Conservation (phyloP, 2,888 invertebrate species). For the Rotaria socialis region DNA sequence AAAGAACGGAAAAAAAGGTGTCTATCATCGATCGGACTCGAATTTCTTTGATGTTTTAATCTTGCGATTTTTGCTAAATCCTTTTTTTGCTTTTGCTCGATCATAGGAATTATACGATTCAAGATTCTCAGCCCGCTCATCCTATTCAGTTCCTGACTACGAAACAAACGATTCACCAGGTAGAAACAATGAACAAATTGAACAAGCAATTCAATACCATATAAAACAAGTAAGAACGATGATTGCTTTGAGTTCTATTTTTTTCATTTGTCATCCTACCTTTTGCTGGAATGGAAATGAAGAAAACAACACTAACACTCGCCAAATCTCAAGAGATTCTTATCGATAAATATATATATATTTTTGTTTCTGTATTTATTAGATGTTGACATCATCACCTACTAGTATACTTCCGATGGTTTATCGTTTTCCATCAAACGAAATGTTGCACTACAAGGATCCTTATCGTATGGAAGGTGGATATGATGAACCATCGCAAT, state of each 20-base stretch:
- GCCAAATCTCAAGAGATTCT: background rate
- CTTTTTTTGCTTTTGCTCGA: background rate
- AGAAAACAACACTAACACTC: background rate
- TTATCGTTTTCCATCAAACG: background rate
- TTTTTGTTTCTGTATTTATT: background rate
- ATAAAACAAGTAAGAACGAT: background rate
- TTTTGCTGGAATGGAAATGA: background rate
- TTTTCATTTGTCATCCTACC: background rate
- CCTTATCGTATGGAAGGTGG: constrained; percentile 5
- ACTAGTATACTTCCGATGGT: background rate
- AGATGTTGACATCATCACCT: constrained; percentile 11
- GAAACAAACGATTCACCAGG: background rate
- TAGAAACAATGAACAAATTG: background rate
- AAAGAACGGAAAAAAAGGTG: too few species aligned
- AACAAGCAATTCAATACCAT: background rate
- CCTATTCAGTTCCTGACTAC: constrained; percentile 1
- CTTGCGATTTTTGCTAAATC: too few species aligned
- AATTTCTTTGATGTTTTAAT: too few species aligned
- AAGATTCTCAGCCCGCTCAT: background rate
- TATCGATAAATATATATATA: background rate
- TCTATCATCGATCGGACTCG: too few species aligned
- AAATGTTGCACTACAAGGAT: background rate
- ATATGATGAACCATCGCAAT: constrained; percentile 25
- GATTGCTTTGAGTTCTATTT: background rate
- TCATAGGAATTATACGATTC: background rate